A percentile compares a stretch with the other conserved stretches of the same genome.
Conservation (phyloP, 1,140 invertebrate genomes). For the Drosophila mojavensis region DNA sequence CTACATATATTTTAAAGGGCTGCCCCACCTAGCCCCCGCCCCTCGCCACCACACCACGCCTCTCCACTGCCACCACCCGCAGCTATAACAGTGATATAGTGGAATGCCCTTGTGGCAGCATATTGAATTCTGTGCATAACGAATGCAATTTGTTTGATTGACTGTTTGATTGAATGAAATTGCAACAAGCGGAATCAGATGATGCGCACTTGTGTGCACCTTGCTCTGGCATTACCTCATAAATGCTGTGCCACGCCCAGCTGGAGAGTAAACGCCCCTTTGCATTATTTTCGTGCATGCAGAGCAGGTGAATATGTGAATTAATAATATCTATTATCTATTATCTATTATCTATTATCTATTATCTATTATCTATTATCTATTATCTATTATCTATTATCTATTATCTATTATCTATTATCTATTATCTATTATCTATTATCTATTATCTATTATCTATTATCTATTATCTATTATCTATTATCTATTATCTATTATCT, state of each 20-base stretch:
- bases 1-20: slow-evolving; percentile 9
- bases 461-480: no score
- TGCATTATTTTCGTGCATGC: not conserved
- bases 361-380: no score
- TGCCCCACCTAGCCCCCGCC: not conserved
- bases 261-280: not conserved
- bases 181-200: slow-evolving; percentile 43
- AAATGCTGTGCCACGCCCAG: slow-evolving; percentile 7
- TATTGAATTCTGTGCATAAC: slow-evolving; percentile 73
- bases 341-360: no score
- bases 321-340: not conserved
- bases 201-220: slow-evolving; percentile 26
- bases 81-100: not conserved
- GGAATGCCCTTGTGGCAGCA: slow-evolving; percentile 42
- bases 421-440: no score
- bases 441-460: no score
- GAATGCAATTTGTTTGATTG: slow-evolving; percentile 80
- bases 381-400: no score
- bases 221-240: not conserved
- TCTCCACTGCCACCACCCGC: not conserved
- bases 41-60: no score
- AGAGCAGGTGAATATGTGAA: not conserved
- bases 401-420: no score
- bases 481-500: no score
- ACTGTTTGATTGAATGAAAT: slow-evolving; percentile 77